phyloP scores from a whole-genome alignment of 2,797 vertebrate species.

The Sternotherus odoratus region DNA sequence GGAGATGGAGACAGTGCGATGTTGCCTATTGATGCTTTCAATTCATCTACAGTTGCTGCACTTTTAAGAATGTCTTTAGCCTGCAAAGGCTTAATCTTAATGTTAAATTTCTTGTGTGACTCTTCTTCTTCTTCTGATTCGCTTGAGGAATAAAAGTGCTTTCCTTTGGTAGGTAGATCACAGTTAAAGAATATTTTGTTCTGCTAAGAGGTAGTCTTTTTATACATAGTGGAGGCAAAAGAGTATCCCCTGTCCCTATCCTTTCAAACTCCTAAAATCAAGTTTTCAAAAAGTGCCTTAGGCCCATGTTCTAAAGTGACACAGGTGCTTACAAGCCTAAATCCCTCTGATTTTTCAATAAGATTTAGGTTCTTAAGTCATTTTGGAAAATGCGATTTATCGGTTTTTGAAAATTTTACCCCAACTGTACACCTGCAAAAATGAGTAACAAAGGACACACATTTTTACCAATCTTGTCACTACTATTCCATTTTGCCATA shows the following conservation, averaged over 20 bases:
- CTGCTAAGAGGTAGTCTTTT: not conserved
- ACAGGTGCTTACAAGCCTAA: not conserved
- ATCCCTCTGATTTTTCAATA: not conserved
- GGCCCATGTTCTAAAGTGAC: not conserved
- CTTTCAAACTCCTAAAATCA: not conserved
- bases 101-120: constrained; percentile 94
- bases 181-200: constrained; percentile 84
- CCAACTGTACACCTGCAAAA: not conserved
- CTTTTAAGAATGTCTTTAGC: constrained; percentile 88
- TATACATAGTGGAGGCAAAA: not conserved
- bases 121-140: constrained; percentile 97
- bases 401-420: not conserved
- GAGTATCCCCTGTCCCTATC: not conserved
- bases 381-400: rapidly evolving
- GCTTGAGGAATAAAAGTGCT: constrained; percentile 96
- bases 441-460: not conserved
- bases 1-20: constrained; percentile 95
- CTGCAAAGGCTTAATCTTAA: constrained; percentile 95
- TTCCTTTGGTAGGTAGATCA: constrained; percentile 89
- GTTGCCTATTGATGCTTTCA: constrained; percentile 94
- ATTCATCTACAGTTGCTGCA: constrained; percentile 91
- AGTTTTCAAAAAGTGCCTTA: not conserved
- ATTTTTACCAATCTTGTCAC: not conserved
- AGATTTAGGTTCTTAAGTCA: rapidly evolving
- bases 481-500: not conserved